Evolutionary conservation across 1,140 invertebrate species (phyloP).

Genomic region (Rhagoletis zephyria): DNA sequence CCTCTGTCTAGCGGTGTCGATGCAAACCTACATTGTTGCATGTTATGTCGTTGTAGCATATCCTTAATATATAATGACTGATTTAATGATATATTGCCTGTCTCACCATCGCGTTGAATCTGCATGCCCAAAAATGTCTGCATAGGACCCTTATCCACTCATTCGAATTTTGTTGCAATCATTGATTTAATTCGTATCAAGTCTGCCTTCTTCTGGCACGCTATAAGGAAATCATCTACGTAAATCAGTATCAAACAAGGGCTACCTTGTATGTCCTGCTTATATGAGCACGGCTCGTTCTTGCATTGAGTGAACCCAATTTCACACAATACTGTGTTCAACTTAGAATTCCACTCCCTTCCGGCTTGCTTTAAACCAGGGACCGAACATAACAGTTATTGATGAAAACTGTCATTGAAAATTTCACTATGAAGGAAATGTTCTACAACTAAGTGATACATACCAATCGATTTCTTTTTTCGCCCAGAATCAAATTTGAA

Average conservation of each 20-base stretch:
- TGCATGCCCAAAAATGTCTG: constrained; percentile 65
- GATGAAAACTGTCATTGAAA: too few relatives aligned
- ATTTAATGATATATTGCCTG: constrained; percentile 58
- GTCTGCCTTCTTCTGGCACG: constrained; percentile 18
- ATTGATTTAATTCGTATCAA: not conserved
- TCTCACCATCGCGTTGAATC: constrained; percentile 58
- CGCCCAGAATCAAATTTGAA: too few relatives aligned
- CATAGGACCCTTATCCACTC: constrained; percentile 50
- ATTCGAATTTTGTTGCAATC: constrained; percentile 12
- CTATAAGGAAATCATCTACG: constrained; percentile 48
- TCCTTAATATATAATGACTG: constrained; percentile 69
- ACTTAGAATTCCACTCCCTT: constrained; percentile 61
- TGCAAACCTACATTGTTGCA: constrained; percentile 47
- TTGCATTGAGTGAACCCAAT: constrained; percentile 46
- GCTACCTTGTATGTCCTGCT: constrained; percentile 62
- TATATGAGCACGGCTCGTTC: constrained; percentile 57
- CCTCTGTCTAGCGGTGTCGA: constrained; percentile 14
- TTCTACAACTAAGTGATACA: too few relatives aligned
- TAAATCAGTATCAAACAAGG: constrained; percentile 52
- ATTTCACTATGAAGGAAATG: too few relatives aligned
- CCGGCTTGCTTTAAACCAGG: constrained; percentile 61
- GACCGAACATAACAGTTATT: too few relatives aligned
- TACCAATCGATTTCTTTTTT: too few relatives aligned
- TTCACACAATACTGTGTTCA: constrained; percentile 48
- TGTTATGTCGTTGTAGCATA: constrained; percentile 64